These are phyloP conservation scores for Callocephalon fimbriatum DNA, from an alignment of 2,113 vertebrate genomes.

Conservation along the genomic window DNA sequence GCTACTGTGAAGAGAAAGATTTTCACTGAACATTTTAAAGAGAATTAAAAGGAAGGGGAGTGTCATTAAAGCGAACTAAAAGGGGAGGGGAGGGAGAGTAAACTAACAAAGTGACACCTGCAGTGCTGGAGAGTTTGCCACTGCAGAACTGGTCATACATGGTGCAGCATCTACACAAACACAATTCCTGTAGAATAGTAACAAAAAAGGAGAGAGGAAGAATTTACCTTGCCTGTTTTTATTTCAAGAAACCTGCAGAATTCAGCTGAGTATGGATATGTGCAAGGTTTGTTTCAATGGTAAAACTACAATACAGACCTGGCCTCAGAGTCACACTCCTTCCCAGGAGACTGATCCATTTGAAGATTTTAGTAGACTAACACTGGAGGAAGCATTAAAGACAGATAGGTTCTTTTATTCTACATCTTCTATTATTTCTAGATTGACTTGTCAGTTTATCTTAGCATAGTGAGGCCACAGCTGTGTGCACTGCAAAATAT, in stretches of 20 bases:
- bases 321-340: neutral
- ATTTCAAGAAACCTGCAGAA: neutral
- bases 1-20: neutral
- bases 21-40: neutral
- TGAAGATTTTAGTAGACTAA: neutral
- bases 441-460: neutral
- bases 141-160: neutral
- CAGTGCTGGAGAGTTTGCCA: neutral
- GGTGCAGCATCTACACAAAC: neutral
- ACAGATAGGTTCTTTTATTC: neutral
- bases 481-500: neutral
- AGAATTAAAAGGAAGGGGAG: neutral
- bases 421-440: neutral
- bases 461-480: neutral
- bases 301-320: accelerated
- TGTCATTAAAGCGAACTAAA: neutral
- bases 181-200: accelerated
- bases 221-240: neutral
- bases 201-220: neutral
- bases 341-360: neutral
- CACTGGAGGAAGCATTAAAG: neutral
- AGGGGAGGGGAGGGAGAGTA: accelerated
- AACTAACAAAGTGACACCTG: neutral
- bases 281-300: neutral
- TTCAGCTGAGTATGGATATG: neutral